Conservation (phyloP, 2,888 invertebrate genomes). For the Notocelia uddmanniana region DNA sequence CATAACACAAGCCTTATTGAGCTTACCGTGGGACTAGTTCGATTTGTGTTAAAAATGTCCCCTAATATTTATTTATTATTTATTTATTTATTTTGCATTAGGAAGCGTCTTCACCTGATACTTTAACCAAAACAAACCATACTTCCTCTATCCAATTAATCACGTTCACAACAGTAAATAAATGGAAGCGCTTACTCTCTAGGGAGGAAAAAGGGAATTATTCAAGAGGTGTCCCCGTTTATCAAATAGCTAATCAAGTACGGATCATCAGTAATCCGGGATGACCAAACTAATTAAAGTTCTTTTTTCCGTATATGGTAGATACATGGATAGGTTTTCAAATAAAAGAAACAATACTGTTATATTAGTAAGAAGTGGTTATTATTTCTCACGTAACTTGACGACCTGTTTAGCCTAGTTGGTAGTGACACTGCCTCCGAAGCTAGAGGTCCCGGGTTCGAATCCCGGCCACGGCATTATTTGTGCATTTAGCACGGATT, state of each 20-base stretch:
- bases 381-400: too few relatives aligned
- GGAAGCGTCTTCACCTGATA: not conserved
- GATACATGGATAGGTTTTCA: not conserved
- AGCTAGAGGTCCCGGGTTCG: too few relatives aligned
- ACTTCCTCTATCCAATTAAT: not conserved
- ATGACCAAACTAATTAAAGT: slow-evolving; percentile 39
- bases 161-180: slow-evolving; percentile 12
- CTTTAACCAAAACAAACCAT: not conserved
- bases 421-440: too few relatives aligned
- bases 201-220: slow-evolving; percentile 33
- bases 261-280: slow-evolving; percentile 38
- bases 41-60: too few relatives aligned
- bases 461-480: too few relatives aligned
- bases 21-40: too few relatives aligned
- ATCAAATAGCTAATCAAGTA: slow-evolving; percentile 44
- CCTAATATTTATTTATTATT: too few relatives aligned
- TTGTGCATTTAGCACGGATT: too few relatives aligned
- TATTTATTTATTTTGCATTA: too few relatives aligned
- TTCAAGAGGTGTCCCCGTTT: slow-evolving; percentile 41
- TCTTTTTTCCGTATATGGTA: slow-evolving; percentile 6
- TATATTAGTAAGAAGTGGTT: too few relatives aligned
- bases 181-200: slow-evolving; percentile 12
- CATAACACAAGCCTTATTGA: too few relatives aligned
- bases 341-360: not conserved
- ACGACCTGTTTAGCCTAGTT: too few relatives aligned